These are phyloP conservation scores for Ophthalmolycus amberensis DNA, from an alignment of 2,113 vertebrate genomes.

Conservation along the genomic window DNA sequence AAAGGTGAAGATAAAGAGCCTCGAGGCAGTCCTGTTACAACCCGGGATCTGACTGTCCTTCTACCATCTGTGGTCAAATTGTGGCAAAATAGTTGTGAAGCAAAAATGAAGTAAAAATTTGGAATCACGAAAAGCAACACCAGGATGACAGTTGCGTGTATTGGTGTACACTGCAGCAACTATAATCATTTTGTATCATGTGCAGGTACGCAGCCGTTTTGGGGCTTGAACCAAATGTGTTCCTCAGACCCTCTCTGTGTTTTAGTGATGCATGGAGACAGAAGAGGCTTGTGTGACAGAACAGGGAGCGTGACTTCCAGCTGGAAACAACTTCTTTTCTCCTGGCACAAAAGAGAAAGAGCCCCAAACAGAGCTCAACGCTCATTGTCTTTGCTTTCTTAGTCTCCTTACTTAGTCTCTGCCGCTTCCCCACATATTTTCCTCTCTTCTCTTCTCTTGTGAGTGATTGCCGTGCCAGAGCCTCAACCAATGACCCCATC, in stretches of 20 bases:
- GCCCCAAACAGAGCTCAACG: constrained; percentile 33
- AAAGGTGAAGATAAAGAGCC: not conserved
- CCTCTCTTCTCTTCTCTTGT: constrained; percentile 23
- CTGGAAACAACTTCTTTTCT: constrained; percentile 60
- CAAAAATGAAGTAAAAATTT: not conserved
- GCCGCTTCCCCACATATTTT: constrained; percentile 4
- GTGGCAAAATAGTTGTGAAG: not conserved
- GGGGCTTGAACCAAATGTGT: constrained; percentile 20
- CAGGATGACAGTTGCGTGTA: not conserved
- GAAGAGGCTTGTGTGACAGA: constrained; percentile 48
- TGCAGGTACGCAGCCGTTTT: constrained; percentile 13
- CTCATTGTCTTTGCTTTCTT: constrained; percentile 32
- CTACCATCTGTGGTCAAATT: constrained; percentile 3
- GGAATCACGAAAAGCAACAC: not conserved
- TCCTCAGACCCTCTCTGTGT: constrained; percentile 26
- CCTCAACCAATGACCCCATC: constrained; percentile 58
- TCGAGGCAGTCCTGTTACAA: not conserved
- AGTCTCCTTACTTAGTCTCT: constrained; percentile 1
- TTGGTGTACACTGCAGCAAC: not conserved
- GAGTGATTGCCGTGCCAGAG: constrained; percentile 54
- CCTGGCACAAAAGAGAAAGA: constrained; percentile 41
- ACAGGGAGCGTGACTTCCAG: constrained; percentile 55
- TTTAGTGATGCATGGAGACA: constrained; percentile 52
- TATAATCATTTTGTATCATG: not conserved
- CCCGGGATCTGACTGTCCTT: not conserved